Conservation (phyloP, 2,797 vertebrate genomes). For the Liparis tanakae region DNA sequence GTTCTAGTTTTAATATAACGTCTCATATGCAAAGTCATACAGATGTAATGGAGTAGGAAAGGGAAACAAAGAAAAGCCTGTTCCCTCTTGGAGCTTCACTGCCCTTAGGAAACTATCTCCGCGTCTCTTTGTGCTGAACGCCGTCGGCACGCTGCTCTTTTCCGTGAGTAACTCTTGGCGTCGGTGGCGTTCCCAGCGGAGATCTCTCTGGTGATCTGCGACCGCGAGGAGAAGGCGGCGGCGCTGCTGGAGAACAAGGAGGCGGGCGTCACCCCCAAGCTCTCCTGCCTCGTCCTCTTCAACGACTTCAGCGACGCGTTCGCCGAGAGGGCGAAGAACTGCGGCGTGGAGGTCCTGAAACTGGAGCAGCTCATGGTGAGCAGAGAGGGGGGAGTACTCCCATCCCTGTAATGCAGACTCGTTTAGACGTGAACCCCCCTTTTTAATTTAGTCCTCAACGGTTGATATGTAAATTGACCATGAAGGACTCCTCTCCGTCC, state of each 20-base stretch:
- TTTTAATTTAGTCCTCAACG: conserved; percentile 47
- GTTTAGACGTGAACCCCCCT: conserved; percentile 19
- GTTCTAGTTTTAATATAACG: neutral
- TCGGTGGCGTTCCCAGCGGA: conserved; percentile 67
- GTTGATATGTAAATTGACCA: conserved; percentile 46
- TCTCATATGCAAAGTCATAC: neutral
- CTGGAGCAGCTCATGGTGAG: conserved; percentile 83
- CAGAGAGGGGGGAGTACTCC: conserved; percentile 1
- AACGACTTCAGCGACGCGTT: conserved; percentile 75
- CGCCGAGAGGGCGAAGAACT: conserved; percentile 76
- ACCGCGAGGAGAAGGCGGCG: conserved; percentile 82
- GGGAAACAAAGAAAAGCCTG: neutral
- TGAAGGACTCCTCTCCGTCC: conserved; percentile 47
- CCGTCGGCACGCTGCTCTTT: neutral
- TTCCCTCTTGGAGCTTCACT: neutral
- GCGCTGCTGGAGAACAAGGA: conserved; percentile 82
- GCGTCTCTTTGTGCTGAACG: neutral
- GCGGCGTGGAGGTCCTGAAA: conserved; percentile 81
- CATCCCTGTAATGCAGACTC: conserved; percentile 29
- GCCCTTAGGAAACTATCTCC: accelerated
- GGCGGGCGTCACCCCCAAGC: conserved; percentile 71
- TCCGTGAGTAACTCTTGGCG: neutral
- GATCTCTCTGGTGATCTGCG: conserved; percentile 84
- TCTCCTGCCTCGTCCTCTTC: conserved; percentile 84
- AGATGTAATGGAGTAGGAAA: neutral